Conservation (phyloP, 2,888 invertebrate genomes). For the Cheilosia vulpina region DNA sequence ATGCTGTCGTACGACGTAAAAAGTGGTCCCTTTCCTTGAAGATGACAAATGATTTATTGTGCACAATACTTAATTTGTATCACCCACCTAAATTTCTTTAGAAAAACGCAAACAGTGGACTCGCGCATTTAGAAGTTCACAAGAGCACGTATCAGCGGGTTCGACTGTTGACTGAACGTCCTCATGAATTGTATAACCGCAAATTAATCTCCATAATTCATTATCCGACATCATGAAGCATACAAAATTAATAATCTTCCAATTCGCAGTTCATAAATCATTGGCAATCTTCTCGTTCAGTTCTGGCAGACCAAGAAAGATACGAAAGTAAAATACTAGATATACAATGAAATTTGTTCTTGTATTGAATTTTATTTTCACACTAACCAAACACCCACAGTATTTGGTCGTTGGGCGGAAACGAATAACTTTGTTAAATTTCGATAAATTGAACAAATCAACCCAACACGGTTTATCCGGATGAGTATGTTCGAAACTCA, state of each 20-base stretch:
- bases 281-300: constrained; percentile 1
- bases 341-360: background rate
- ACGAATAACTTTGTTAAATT: constrained; percentile 60
- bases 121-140: too few relatives aligned
- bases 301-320: constrained; percentile 11
- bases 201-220: constrained; percentile 20
- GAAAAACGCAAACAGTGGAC: too few relatives aligned
- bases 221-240: constrained; percentile 12
- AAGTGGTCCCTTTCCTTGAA: too few relatives aligned
- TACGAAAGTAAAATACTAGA: constrained; percentile 17
- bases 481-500: constrained; percentile 1
- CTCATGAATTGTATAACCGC: constrained; percentile 7
- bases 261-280: constrained; percentile 52
- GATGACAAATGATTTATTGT: too few relatives aligned
- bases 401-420: constrained; percentile 5
- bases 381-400: constrained; percentile 2
- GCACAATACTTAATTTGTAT: too few relatives aligned
- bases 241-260: constrained; percentile 45
- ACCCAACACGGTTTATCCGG: constrained; percentile 35
- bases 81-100: too few relatives aligned
- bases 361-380: constrained; percentile 29
- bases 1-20: too few relatives aligned
- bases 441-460: constrained; percentile 62
- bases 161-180: background rate
- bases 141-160: background rate